A percentile compares a stretch with the other conserved stretches of the same genome.
These are phyloP conservation scores for Pachypanchax playfairii DNA, from an alignment of 2,113 vertebrate species.

Conservation along the genomic window DNA sequence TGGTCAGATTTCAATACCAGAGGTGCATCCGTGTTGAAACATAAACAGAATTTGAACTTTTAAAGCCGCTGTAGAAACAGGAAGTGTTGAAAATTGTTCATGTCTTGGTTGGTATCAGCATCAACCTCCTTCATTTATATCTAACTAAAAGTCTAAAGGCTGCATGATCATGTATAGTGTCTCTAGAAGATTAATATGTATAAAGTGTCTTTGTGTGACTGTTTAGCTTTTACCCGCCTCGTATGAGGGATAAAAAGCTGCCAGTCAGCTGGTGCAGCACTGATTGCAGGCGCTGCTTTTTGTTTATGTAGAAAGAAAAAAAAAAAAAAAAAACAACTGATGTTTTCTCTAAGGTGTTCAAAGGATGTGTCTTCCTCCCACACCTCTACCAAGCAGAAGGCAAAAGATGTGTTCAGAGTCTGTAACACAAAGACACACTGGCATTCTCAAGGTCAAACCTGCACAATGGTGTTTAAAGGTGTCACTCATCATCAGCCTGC, in stretches of 20 bases:
- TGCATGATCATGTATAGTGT: too few species aligned
- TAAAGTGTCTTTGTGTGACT: too few species aligned
- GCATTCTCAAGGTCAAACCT: constrained; percentile 36
- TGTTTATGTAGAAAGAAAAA: constrained; percentile 9
- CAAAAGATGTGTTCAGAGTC: constrained; percentile 2
- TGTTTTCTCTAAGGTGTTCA: constrained; percentile 12
- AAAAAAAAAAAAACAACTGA: constrained; percentile 7
- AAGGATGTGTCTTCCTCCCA: constrained; percentile 10
- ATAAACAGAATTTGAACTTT: too few species aligned
- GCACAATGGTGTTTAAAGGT: constrained; percentile 5
- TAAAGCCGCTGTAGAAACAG: too few species aligned
- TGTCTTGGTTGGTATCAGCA: too few species aligned
- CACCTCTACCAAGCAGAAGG: constrained; percentile 6
- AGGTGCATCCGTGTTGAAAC: neutral
- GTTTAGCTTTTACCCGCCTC: neutral
- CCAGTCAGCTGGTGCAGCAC: constrained; percentile 1
- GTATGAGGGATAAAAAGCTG: neutral
- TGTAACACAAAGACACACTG: constrained; percentile 10
- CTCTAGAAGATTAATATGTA: too few species aligned
- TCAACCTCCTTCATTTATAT: too few species aligned
- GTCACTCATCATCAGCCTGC: too few species aligned
- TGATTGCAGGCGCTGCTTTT: constrained; percentile 12
- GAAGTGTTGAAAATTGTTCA: too few species aligned
- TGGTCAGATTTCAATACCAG: neutral
- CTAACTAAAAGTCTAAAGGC: too few species aligned